These are phyloP conservation scores for Clivina fossor DNA, from an alignment of 2,888 invertebrate genomes.

Conservation along the genomic window DNA sequence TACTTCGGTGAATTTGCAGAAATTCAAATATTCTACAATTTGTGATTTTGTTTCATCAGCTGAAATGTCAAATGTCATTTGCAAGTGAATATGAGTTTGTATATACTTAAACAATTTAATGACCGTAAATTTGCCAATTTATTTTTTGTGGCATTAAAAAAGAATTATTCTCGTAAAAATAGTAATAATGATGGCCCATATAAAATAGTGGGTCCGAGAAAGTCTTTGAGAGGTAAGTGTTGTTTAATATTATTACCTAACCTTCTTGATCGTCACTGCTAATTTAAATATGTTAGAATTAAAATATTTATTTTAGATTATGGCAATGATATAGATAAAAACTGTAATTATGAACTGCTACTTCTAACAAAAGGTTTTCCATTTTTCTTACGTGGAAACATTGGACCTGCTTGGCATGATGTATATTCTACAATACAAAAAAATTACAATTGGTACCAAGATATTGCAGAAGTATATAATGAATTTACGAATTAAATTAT, in stretches of 20 bases:
- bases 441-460: slow-evolving; percentile 48
- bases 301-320: slow-evolving; percentile 45
- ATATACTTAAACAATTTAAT: slow-evolving; percentile 17
- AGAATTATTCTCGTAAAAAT: slow-evolving; percentile 48
- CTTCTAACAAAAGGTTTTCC: slow-evolving; percentile 63
- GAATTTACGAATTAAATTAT: too few relatives aligned
- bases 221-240: slow-evolving; percentile 44
- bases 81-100: slow-evolving; percentile 25
- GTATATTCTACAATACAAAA: slow-evolving; percentile 58
- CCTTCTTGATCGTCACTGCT: slow-evolving; percentile 31
- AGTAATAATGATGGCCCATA: slow-evolving; percentile 47
- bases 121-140: slow-evolving; percentile 5
- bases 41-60: slow-evolving; percentile 20
- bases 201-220: slow-evolving; percentile 47
- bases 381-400: slow-evolving; percentile 68
- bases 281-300: slow-evolving; percentile 12
- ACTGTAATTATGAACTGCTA: slow-evolving; percentile 67
- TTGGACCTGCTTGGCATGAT: slow-evolving; percentile 71
- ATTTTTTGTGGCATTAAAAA: too few relatives aligned
- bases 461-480: slow-evolving; percentile 47
- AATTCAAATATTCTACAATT: not conserved
- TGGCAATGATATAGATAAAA: slow-evolving; percentile 49
- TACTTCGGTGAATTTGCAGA: not conserved
- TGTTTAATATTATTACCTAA: slow-evolving; percentile 3
- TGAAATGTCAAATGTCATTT: slow-evolving; percentile 27